Percentiles rank a stretch among this genome's conserved stretches.
phyloP scores from a whole-genome alignment of 1,140 invertebrate species.

The Euwallacea similis region DNA sequence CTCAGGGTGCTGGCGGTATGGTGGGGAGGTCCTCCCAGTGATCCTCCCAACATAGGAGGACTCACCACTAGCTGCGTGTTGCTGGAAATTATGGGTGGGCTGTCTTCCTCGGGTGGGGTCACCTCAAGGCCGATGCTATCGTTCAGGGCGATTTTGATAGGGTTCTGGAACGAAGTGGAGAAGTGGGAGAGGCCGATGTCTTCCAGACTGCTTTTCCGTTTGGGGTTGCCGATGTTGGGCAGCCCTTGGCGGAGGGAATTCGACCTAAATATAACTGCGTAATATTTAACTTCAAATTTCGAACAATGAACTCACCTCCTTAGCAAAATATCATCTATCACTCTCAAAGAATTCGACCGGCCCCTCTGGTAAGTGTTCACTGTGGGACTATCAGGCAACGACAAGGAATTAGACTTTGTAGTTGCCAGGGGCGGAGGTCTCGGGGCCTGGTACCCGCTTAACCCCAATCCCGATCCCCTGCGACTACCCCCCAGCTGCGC shows the following conservation, averaged over 20 bases:
- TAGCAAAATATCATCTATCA: slow-evolving; percentile 81
- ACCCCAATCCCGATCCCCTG: slow-evolving; percentile 61
- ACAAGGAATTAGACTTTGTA: slow-evolving; percentile 85
- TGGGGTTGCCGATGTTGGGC: slow-evolving; percentile 54
- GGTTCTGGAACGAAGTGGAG: slow-evolving; percentile 65
- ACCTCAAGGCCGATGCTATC: slow-evolving; percentile 79
- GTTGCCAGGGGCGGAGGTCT: slow-evolving; percentile 75
- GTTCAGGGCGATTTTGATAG: slow-evolving; percentile 82
- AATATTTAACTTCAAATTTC: background rate
- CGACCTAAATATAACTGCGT: slow-evolving; percentile 53
- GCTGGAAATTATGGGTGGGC: slow-evolving; percentile 55
- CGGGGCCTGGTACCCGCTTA: slow-evolving; percentile 66
- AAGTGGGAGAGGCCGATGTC: slow-evolving; percentile 81
- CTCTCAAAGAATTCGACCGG: slow-evolving; percentile 80
- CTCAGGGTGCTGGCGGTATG: slow-evolving; percentile 48
- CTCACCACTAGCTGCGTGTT: slow-evolving; percentile 62
- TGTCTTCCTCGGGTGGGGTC: slow-evolving; percentile 76
- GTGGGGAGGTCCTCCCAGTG: slow-evolving; percentile 28
- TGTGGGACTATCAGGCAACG: slow-evolving; percentile 83
- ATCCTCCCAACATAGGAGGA: slow-evolving; percentile 52
- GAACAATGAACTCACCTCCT: slow-evolving; percentile 56
- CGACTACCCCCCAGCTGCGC: slow-evolving; percentile 56
- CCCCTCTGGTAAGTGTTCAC: slow-evolving; percentile 74
- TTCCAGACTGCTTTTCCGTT: slow-evolving; percentile 79
- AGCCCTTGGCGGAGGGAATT: slow-evolving; percentile 79